phyloP scores from a whole-genome alignment of 2,888 invertebrate genomes.

The Dryocosmus kuriphilus region DNA sequence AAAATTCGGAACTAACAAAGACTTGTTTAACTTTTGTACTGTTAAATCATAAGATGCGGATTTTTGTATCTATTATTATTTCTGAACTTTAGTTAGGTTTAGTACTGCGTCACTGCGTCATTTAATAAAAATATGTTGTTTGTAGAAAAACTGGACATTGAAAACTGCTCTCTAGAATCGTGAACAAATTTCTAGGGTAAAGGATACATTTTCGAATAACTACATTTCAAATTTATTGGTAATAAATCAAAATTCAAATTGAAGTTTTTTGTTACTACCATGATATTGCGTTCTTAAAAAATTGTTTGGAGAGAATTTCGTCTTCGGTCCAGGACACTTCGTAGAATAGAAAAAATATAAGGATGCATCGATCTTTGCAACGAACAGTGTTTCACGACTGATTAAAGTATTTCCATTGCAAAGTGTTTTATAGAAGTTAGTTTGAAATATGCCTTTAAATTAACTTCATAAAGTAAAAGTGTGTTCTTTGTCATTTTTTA shows the following conservation, averaged over 20 bases:
- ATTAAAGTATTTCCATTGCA: slow-evolving; percentile 8
- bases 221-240: background rate
- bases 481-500: background rate
- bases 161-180: background rate
- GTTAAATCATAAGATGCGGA: background rate
- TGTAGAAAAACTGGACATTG: background rate
- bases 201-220: background rate
- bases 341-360: background rate
- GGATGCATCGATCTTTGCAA: slow-evolving; percentile 12
- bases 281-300: background rate
- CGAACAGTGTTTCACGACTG: slow-evolving; percentile 32
- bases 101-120: background rate
- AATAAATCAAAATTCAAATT: background rate
- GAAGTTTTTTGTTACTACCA: background rate
- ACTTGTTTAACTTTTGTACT: background rate
- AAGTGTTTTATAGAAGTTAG: slow-evolving; percentile 9
- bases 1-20: background rate
- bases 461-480: background rate
- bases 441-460: background rate
- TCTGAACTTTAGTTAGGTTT: background rate
- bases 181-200: background rate
- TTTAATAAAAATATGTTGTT: background rate
- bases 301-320: slow-evolving; percentile 1
- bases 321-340: background rate
- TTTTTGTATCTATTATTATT: background rate